Percentiles rank a stretch among this genome's conserved stretches.
Conservation (phyloP, 2,797 vertebrate genomes). For the Myiotriccus ornatus region DNA sequence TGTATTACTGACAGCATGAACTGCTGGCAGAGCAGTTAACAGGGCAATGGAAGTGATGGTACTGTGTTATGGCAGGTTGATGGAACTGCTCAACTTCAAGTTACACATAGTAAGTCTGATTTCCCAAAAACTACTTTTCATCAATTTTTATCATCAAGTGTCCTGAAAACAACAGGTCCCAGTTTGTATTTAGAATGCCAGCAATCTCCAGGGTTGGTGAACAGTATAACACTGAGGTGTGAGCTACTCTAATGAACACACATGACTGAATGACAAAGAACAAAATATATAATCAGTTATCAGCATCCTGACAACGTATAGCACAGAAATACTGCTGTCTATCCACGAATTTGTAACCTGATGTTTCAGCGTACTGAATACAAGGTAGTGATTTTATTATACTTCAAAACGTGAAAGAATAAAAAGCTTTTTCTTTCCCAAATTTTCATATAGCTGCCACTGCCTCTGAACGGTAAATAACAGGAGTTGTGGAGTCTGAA, state of each 20-base stretch:
- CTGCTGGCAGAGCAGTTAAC: neutral
- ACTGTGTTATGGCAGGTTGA: fast-evolving
- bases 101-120: neutral
- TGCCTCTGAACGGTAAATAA: neutral
- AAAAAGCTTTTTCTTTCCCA: neutral
- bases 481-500: neutral
- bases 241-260: neutral
- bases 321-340: neutral
- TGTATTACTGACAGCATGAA: neutral
- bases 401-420: neutral
- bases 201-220: too few relatives aligned
- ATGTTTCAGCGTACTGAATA: neutral
- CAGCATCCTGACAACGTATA: neutral
- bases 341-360: neutral
- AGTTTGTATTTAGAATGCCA: neutral
- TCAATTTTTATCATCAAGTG: neutral
- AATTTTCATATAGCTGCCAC: fast-evolving
- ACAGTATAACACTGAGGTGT: neutral
- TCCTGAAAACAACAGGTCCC: neutral
- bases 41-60: neutral
- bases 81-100: neutral
- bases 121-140: neutral
- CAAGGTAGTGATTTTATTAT: neutral
- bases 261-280: neutral
- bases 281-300: neutral